phyloP scores from a whole-genome alignment of 92 coral and sea anemone genomes.

The Porites divaricata region DNA sequence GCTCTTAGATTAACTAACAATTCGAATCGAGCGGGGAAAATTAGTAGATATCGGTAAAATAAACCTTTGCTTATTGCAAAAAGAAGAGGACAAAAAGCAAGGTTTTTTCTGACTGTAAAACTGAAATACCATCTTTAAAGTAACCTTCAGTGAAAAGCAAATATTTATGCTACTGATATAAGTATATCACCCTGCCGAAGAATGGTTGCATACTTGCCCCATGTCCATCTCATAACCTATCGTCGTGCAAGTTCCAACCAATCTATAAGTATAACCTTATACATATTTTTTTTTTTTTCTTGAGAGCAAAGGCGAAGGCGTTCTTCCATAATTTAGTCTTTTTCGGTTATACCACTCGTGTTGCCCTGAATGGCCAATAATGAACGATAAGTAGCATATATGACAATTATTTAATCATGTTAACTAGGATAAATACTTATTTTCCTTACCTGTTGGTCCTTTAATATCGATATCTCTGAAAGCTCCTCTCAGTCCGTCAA shows the following conservation, averaged over 20 bases:
- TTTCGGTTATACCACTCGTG: too few species aligned
- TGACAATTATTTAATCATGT: not conserved
- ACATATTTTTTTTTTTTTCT: too few species aligned
- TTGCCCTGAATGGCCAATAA: too few species aligned
- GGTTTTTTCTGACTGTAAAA: not conserved
- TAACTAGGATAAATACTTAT: not conserved
- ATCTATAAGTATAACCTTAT: too few species aligned
- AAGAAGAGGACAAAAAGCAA: not conserved
- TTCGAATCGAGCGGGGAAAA: not conserved
- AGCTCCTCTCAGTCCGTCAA: slow-evolving; percentile 54
- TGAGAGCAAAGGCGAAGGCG: too few species aligned
- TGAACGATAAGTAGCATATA: too few species aligned
- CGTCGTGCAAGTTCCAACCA: too few species aligned
- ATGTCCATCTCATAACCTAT: too few species aligned
- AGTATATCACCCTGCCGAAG: too few species aligned
- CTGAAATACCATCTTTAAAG: too few species aligned
- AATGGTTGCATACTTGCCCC: not conserved
- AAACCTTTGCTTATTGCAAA: not conserved
- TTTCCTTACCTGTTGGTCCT: slow-evolving; percentile 58
- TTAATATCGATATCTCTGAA: slow-evolving; percentile 52
- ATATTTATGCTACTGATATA: not conserved
- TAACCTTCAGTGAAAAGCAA: not conserved
- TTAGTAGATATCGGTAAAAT: not conserved
- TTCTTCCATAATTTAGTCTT: too few species aligned
- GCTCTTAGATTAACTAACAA: too few species aligned